Conservation (phyloP, 1,140 invertebrate genomes). For the Drosophila trapezifrons region DNA sequence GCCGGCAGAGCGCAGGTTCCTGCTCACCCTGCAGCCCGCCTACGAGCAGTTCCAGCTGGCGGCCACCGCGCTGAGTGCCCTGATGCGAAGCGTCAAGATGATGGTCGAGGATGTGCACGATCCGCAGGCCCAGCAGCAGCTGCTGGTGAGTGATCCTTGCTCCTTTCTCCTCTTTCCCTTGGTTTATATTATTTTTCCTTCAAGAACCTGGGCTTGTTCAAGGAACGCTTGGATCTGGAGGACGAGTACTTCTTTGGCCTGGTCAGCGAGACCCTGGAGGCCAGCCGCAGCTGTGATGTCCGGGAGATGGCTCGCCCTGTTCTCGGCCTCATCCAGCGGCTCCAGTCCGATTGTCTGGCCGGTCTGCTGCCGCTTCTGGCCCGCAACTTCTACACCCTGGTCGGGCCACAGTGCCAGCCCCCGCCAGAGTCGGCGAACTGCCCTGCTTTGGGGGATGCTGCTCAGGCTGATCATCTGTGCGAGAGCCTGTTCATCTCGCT, state of each 20-base stretch:
- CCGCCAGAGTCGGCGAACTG: background rate
- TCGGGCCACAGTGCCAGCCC: constrained; percentile 31
- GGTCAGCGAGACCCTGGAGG: constrained; percentile 41
- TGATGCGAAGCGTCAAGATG: constrained; percentile 40
- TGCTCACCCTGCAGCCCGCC: constrained; percentile 38
- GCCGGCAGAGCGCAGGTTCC: constrained; percentile 30
- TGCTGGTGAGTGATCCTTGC: constrained; percentile 35
- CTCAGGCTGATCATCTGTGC: constrained; percentile 49
- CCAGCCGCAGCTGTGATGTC: constrained; percentile 48
- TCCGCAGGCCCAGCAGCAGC: constrained; percentile 40
- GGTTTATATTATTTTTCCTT: background rate
- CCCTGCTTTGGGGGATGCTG: background rate
- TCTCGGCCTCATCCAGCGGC: constrained; percentile 25
- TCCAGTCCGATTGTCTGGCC: constrained; percentile 40
- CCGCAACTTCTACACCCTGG: constrained; percentile 32
- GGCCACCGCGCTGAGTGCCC: constrained; percentile 2
- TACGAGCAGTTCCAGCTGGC: constrained; percentile 50
- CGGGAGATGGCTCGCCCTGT: constrained; percentile 48
- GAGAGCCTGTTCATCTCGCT: constrained; percentile 52
- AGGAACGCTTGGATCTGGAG: constrained; percentile 11
- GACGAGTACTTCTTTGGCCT: constrained; percentile 57
- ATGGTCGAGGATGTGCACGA: constrained; percentile 50
- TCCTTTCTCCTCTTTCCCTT: background rate
- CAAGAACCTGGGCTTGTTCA: constrained; percentile 48
- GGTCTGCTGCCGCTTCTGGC: constrained; percentile 45